Conservation (phyloP, 2,113 vertebrate genomes). For the Lichenostomus cassidix region DNA sequence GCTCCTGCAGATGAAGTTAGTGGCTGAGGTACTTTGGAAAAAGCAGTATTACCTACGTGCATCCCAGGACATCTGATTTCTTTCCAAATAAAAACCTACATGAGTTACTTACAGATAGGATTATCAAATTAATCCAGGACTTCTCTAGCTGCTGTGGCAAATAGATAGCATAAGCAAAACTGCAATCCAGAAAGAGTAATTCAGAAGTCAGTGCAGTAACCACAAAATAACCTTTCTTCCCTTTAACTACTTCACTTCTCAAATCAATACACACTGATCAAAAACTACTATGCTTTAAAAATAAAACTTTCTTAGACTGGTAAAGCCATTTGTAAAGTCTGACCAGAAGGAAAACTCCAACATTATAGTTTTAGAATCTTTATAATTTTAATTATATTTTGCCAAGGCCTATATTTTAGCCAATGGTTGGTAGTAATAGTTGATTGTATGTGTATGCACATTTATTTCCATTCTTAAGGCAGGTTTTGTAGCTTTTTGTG, state of each 20-base stretch:
- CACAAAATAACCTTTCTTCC: neutral
- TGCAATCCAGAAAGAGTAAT: neutral
- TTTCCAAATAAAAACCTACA: neutral
- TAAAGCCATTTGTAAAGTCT: neutral
- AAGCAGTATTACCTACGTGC: neutral
- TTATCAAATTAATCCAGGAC: neutral
- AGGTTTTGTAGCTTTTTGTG: neutral
- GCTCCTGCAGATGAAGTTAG: neutral
- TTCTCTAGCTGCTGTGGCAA: neutral
- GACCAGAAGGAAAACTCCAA: neutral
- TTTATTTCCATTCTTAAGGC: neutral
- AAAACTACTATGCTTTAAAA: neutral
- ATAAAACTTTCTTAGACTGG: neutral
- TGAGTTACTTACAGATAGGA: neutral
- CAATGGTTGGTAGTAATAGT: neutral
- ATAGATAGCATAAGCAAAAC: neutral
- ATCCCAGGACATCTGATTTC: neutral
- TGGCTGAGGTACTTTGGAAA: neutral
- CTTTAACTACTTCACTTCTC: neutral
- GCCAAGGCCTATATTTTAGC: neutral
- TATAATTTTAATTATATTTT: neutral
- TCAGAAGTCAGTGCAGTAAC: neutral
- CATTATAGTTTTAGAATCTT: neutral
- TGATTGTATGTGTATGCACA: neutral
- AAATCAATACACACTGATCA: neutral